Conservation (phyloP, 2,888 invertebrate genomes). For the Leuctra nigra region DNA sequence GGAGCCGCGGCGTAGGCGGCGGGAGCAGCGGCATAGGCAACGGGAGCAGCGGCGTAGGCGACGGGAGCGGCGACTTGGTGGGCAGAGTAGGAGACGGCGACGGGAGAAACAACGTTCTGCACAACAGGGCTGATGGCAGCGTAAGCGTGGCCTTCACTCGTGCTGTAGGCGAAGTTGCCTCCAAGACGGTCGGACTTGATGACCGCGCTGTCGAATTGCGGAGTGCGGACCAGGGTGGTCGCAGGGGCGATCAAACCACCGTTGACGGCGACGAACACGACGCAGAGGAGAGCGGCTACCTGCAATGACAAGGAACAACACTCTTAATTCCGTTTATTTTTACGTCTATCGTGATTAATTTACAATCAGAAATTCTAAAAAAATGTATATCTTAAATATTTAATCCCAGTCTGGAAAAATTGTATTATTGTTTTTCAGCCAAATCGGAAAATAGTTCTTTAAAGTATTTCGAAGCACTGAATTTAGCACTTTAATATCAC, state of each 20-base stretch:
- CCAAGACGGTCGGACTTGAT: slow-evolving; percentile 46
- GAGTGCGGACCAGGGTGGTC: slow-evolving; percentile 40
- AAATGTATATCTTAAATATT: background rate
- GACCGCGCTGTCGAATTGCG: slow-evolving; percentile 45
- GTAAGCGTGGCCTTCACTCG: slow-evolving; percentile 47
- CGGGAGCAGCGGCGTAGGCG: slow-evolving; percentile 22
- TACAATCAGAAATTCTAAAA: no score
- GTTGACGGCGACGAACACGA: slow-evolving; percentile 22
- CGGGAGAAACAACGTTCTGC: slow-evolving; percentile 37
- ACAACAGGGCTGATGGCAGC: slow-evolving; percentile 41
- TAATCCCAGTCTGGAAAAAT: no score
- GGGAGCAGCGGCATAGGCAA: slow-evolving; percentile 22
- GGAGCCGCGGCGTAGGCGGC: slow-evolving; percentile 19
- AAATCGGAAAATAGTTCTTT: no score
- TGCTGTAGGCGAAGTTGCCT: slow-evolving; percentile 50
- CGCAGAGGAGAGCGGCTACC: slow-evolving; percentile 20
- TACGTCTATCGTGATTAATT: no score
- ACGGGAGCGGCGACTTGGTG: slow-evolving; percentile 30
- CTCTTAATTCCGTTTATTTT: no score
- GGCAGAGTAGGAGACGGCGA: slow-evolving; percentile 38
- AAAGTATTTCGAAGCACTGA: no score
- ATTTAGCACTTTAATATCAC: no score
- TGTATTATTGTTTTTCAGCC: no score
- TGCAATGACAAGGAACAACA: no score
- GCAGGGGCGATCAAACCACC: slow-evolving; percentile 26